These are phyloP conservation scores for Nycticebus coucang DNA, from an alignment of 2,113 vertebrate genomes.

Conservation along the genomic window DNA sequence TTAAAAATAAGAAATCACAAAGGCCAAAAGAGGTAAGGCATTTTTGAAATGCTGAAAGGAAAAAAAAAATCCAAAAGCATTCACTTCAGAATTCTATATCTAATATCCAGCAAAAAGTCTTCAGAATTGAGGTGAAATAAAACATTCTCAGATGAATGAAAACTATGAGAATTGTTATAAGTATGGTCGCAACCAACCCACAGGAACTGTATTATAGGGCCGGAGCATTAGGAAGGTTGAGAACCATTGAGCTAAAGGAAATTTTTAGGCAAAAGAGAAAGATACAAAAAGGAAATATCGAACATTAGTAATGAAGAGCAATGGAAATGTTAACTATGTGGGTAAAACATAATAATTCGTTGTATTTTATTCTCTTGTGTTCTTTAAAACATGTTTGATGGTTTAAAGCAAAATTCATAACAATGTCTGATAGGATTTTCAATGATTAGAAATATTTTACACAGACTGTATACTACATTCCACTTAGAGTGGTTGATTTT, in stretches of 20 bases:
- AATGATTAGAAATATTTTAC: background rate
- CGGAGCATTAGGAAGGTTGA: too few relatives aligned
- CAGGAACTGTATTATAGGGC: too few relatives aligned
- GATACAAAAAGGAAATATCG: background rate
- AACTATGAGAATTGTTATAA: background rate
- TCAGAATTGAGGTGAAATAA: background rate
- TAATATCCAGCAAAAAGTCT: background rate
- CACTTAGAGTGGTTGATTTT: background rate
- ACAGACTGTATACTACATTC: background rate
- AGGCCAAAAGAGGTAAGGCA: background rate
- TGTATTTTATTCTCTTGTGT: background rate
- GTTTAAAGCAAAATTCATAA: background rate
- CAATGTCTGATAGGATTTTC: background rate
- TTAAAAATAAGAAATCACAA: background rate
- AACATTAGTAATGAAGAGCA: background rate
- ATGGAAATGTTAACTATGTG: background rate
- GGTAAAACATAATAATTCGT: background rate
- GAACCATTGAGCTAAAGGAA: background rate
- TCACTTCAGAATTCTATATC: background rate
- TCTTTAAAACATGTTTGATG: conserved; percentile 1
- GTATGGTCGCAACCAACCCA: too few relatives aligned
- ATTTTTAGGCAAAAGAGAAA: background rate
- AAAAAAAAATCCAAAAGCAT: background rate
- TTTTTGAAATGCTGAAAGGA: background rate
- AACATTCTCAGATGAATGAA: background rate